Evolutionary conservation across 1,140 invertebrate genomes (phyloP), one percentile per base, ranked within the genome.

Genomic region (Kradibia gibbosae): DNA sequence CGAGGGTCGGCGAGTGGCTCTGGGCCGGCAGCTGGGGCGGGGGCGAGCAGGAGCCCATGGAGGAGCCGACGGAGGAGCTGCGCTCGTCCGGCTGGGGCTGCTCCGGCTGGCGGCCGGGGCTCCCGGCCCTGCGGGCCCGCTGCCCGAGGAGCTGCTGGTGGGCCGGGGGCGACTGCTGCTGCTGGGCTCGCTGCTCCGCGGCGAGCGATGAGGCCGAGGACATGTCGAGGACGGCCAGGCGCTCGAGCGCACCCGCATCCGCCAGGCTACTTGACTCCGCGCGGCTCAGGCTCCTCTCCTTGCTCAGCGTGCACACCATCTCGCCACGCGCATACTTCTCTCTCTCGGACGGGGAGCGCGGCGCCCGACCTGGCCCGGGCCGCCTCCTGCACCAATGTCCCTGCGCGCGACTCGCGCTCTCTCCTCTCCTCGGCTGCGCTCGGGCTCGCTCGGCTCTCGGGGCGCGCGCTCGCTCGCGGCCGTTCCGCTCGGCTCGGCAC

Each of bases 261-360:
- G 84, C 81, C 81, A 84, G 84, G 85, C 83, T 84, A 39, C 50
- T 76, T 20, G 50, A 60, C 67, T 71, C 74, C 11, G 71, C 76
- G 57, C 76, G 62, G 70, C 73, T 70, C 20, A 53, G 57, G 83
- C 83, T 86, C 86, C 77, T 86, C 86, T 80, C 85, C 85, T 84
- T 86, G 86, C 89, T 91, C 89, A 91, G 84, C 86, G 89, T 91
- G 89, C 91, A 91, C 86, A 91, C 91, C 91, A 91, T 91, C 85
- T 88, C 91, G 90, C 89, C 88, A 86, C 89, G 85, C 85, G 89
- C 90, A 91, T 91, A 90, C 87, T 91, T 90, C 86, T 55, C 48
- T 87, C 90, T 90, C 86, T 55, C 48, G 60, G 75, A 62, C 77
- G 39, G 25, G 36, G n/a, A n/a, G 67, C 45, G 57, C 4, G 7